A percentile compares a stretch with the other conserved stretches of the same genome.
Evolutionary conservation across 2,797 vertebrate genomes (phyloP).

Genomic region (Holocentrus rufus): DNA sequence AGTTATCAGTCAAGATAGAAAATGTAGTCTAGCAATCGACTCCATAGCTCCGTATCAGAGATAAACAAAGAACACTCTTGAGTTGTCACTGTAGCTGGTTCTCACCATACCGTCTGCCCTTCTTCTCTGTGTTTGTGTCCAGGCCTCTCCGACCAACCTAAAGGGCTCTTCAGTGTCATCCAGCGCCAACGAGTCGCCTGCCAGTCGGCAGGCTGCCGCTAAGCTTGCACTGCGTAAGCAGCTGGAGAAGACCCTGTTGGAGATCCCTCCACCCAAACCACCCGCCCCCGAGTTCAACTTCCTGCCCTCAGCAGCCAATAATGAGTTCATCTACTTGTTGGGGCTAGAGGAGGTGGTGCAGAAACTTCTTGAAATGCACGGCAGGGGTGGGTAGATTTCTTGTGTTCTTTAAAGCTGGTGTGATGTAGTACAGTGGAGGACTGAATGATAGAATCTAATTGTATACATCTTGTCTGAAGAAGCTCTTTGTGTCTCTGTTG

Average conservation of each 20-base stretch:
- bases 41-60: background rate
- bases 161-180: conserved; percentile 83
- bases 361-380: conserved; percentile 70
- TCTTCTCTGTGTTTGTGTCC: conserved; percentile 23
- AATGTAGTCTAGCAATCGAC: background rate
- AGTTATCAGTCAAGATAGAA: background rate
- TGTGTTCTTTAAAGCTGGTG: no score
- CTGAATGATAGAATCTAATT: no score
- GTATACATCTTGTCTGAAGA: no score
- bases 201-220: conserved; percentile 91
- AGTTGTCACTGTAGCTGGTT: background rate
- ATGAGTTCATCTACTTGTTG: conserved; percentile 97
- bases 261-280: conserved; percentile 96
- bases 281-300: conserved; percentile 93
- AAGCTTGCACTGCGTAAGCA: conserved; percentile 95
- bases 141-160: conserved; percentile 85
- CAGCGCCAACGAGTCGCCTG: conserved; percentile 86
- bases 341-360: conserved; percentile 97
- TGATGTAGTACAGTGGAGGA: no score
- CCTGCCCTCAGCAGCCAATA: conserved; percentile 95
- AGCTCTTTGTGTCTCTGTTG: conserved; percentile 26
- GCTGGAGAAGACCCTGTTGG: conserved; percentile 94
- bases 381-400: no score
- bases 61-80: background rate
- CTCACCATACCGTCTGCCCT: background rate